A percentile compares a stretch with the other conserved stretches of the same genome.
These are phyloP conservation scores for Hirtodrosophila duncani DNA, from an alignment of 2,888 invertebrate genomes.

Conservation along the genomic window DNA sequence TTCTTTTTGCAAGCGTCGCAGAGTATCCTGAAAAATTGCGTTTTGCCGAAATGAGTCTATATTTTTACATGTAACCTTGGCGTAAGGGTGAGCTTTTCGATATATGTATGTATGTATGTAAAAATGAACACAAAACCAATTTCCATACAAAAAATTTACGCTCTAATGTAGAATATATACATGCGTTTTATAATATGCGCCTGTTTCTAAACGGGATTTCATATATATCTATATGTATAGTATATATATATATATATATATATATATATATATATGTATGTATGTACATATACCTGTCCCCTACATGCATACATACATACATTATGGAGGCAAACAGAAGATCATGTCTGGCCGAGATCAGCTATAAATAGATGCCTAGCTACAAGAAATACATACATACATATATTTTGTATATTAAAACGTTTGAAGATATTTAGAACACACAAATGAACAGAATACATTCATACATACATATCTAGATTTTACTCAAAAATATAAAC, in stretches of 20 bases:
- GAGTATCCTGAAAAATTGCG: no score
- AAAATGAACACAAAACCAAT: no score
- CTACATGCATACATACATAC: constrained; percentile 15
- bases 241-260: constrained; percentile 12
- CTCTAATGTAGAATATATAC: not conserved
- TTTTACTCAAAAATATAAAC: constrained; percentile 10
- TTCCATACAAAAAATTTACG: no score
- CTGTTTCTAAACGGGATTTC: constrained; percentile 4
- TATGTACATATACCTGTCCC: constrained; percentile 16
- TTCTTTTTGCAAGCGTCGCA: no score
- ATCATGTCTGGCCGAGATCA: constrained; percentile 40
- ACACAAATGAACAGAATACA: no score
- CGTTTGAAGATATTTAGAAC: constrained; percentile 22
- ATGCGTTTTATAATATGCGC: constrained; percentile 2
- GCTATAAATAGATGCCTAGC: constrained; percentile 56
- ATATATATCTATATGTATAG: constrained; percentile 7
- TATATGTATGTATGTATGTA: no score
- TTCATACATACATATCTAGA: constrained; percentile 5
- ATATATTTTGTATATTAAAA: constrained; percentile 28
- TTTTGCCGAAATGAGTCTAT: no score
- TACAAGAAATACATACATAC: constrained; percentile 31
- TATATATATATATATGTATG: constrained; percentile 10
- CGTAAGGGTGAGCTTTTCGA: no score
- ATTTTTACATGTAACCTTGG: no score
- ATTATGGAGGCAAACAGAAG: constrained; percentile 46